phyloP scores from a whole-genome alignment of 2,113 vertebrate genomes.

The Prochilodus magdalenae region DNA sequence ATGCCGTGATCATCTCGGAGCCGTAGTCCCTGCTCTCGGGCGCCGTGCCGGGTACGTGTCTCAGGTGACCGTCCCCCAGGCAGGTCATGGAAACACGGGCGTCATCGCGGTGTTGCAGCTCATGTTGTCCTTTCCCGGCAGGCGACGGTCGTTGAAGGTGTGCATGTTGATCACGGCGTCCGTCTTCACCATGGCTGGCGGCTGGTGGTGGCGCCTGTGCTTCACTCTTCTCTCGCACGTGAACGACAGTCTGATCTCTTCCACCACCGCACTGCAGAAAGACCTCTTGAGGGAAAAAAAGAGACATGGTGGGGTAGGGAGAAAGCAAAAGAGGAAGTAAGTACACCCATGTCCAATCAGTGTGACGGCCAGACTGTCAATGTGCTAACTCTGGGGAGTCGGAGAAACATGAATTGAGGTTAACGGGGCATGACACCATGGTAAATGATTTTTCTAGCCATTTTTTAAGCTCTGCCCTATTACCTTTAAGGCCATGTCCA shows the following conservation, averaged over 20 bases:
- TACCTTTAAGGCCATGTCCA: slow-evolving; percentile 36
- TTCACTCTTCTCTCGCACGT: slow-evolving; percentile 96
- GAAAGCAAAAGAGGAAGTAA: slow-evolving; percentile 66
- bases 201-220: slow-evolving; percentile 83
- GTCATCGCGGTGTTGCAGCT: slow-evolving; percentile 90
- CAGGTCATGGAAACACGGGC: slow-evolving; percentile 91
- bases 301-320: slow-evolving; percentile 62
- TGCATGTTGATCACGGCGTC: slow-evolving; percentile 99
- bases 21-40: slow-evolving; percentile 80
- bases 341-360: slow-evolving; percentile 74
- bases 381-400: slow-evolving; percentile 47
- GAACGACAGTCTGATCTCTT: slow-evolving; percentile 96
- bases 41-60: slow-evolving; percentile 71
- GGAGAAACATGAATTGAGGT: slow-evolving; percentile 11
- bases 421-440: slow-evolving; percentile 7
- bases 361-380: slow-evolving; percentile 63
- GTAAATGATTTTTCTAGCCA: slow-evolving; percentile 20
- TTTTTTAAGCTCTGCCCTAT: slow-evolving; percentile 1
- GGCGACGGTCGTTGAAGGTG: slow-evolving; percentile 96
- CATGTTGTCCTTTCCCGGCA: slow-evolving; percentile 97
- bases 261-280: slow-evolving; percentile 95
- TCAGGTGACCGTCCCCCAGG: slow-evolving; percentile 72
- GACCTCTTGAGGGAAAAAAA: slow-evolving; percentile 88
- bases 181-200: slow-evolving; percentile 88
- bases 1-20: slow-evolving; percentile 74